phyloP scores from a whole-genome alignment of 1,140 invertebrate genomes.

The Panagrolaimus sp. region DNA sequence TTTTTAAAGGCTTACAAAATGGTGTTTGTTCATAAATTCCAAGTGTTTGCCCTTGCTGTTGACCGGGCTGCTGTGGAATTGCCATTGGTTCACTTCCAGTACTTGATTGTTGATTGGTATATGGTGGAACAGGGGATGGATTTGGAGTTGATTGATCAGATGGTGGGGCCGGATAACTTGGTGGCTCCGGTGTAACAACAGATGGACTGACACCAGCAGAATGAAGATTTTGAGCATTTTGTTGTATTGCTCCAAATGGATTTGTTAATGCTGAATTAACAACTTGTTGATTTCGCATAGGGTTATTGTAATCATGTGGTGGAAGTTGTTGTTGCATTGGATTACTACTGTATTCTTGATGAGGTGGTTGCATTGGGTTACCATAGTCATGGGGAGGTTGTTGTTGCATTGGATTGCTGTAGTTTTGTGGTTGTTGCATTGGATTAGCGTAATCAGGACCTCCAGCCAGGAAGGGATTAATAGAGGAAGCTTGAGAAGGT shows the following conservation, averaged over 20 bases:
- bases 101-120: background rate
- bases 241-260: background rate
- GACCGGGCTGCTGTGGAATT: background rate
- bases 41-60: background rate
- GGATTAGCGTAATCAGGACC: no score
- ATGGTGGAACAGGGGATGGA: background rate
- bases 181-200: background rate
- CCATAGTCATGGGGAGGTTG: no score
- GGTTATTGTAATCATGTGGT: no score
- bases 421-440: no score
- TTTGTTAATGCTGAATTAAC: background rate
- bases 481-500: background rate
- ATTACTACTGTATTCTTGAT: no score
- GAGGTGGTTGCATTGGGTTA: background rate
- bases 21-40: constrained; percentile 11
- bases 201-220: no score
- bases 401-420: no score
- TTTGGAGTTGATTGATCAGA: background rate
- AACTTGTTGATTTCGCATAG: background rate
- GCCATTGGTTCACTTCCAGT: no score
- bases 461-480: no score
- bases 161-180: background rate
- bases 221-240: background rate
- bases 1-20: background rate
- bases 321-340: no score